These are phyloP conservation scores for Indicator indicator DNA, from an alignment of 2,113 vertebrate species.

Conservation along the genomic window DNA sequence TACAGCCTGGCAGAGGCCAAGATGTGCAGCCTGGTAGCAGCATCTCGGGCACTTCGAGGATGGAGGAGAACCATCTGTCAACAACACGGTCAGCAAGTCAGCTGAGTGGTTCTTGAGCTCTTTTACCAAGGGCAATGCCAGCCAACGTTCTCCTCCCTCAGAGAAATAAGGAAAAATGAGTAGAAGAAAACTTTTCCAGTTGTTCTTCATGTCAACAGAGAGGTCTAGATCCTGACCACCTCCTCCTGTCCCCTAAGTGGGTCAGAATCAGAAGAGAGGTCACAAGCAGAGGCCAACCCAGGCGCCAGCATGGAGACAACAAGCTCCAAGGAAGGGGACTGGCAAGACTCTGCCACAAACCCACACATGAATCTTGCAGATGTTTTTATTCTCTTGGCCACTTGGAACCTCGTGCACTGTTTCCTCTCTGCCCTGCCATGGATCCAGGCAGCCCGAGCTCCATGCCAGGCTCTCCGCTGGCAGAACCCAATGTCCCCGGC, in stretches of 20 bases:
- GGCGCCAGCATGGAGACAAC: neutral
- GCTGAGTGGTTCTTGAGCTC: neutral
- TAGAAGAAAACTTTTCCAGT: neutral
- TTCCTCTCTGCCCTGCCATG: conserved; percentile 16
- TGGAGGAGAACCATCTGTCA: neutral
- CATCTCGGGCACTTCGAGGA: neutral
- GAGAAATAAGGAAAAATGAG: neutral
- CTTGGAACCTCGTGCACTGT: neutral
- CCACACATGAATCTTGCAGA: conserved; percentile 9
- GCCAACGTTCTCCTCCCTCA: neutral
- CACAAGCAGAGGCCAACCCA: neutral
- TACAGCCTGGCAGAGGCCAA: neutral
- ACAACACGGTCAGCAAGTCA: neutral
- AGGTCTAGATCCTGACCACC: neutral
- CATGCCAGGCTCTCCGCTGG: conserved; percentile 22
- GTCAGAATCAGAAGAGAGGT: neutral
- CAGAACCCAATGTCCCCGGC: conserved; percentile 5
- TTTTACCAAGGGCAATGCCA: neutral
- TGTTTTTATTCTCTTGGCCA: conserved; percentile 28
- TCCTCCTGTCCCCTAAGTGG: neutral
- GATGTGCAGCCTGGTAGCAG: neutral
- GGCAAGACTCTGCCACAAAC: neutral
- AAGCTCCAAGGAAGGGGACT: neutral
- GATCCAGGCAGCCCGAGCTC: conserved; percentile 9
- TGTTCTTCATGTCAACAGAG: accelerated